phyloP scores from a whole-genome alignment of 2,888 invertebrate genomes.

The Rhynchonema sp. region DNA sequence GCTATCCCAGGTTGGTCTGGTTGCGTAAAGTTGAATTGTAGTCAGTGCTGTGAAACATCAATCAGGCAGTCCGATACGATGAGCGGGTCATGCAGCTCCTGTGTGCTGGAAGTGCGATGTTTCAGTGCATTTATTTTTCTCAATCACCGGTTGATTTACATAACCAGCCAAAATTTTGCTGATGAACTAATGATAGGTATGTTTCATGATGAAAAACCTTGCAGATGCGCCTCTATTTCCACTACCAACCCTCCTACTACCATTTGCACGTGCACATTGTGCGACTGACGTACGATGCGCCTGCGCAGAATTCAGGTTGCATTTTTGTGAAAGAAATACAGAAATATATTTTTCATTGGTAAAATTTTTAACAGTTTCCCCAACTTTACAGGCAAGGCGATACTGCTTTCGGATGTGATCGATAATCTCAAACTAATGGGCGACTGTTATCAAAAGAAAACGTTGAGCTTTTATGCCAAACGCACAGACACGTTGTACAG shows the following conservation, averaged over 20 bases:
- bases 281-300: neutral
- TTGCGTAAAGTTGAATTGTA: no score
- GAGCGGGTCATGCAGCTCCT: no score
- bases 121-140: no score
- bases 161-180: no score
- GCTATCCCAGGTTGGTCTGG: slow-evolving; percentile 38
- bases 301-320: neutral
- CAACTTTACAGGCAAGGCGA: slow-evolving; percentile 47
- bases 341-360: no score
- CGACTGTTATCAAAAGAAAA: slow-evolving; percentile 60
- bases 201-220: no score
- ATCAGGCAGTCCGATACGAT: no score
- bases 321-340: no score
- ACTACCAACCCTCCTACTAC: slow-evolving; percentile 72
- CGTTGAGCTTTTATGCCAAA: slow-evolving; percentile 54
- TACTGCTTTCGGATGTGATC: slow-evolving; percentile 66
- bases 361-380: neutral
- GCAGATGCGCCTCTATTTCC: slow-evolving; percentile 14
- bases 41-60: no score
- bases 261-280: slow-evolving; percentile 88
- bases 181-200: no score
- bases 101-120: no score
- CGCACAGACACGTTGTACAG: slow-evolving; percentile 48
- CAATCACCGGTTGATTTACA: neutral
- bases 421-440: slow-evolving; percentile 58